Base-by-base conservation (phyloP, 2,113 vertebrate genomes). In the Hyla sarda region DNA sequence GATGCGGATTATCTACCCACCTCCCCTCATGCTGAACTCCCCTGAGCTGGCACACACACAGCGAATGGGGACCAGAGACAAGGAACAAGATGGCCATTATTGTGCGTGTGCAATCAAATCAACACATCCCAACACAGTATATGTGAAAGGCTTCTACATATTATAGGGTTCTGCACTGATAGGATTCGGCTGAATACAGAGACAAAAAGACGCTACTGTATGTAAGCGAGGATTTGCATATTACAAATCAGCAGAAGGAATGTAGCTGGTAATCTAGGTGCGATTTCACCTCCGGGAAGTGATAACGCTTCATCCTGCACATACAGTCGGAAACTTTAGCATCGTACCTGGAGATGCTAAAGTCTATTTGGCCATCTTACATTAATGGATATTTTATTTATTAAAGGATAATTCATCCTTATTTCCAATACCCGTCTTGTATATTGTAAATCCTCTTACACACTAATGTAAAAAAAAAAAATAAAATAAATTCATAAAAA, bases 31-130 rank as follows among this genome's bases (percentile, higher is more conserved):
- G n/a, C n/a, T 25, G 54, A 41, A 41, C 12, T 58, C 78, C 78
- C 78, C 56, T 81, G 78, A 81, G 78, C 78, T 81, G 56, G 78
- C 78, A 65, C 37, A 81, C 78, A 65, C 56, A 62, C 78, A 28
- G 78, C n/a, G 34, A 47, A 65, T 41, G 78, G 56, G 78, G 52
- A 45, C 78, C 58, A 16, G 52, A 62, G 37, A 81, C 56, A 47
- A 30, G 78, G 56, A 60, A 62, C 58, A 81, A 45, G 65, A 45
- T 62, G 58, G 78, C 37, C 78, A 81, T 41, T 45, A 65, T 81
- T 45, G 41, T 62, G 60, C n/a, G n/a, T 81, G 34, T 65, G 23
- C 52, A 65, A 47, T 45, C 56, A 62, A 41, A 81, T 47, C 14
- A 45, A 16, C 78, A 25, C 1, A 62, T 58, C 78, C 56, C 74